Conservation (phyloP, 2,797 vertebrate genomes). For the Chiroxiphia lanceolata region DNA sequence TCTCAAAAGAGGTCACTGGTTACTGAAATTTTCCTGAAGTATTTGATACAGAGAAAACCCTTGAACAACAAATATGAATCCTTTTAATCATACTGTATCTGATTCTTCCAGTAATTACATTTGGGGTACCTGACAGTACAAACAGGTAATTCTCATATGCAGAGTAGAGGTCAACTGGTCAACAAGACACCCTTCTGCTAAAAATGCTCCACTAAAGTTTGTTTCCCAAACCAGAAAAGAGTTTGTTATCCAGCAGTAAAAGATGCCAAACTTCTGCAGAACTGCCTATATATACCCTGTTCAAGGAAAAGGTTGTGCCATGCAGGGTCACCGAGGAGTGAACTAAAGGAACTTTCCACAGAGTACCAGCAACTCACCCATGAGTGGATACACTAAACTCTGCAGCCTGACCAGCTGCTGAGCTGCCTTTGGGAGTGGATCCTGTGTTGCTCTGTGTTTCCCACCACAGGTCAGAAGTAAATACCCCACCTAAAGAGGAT, state of each 20-base stretch:
- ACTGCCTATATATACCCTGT: no score
- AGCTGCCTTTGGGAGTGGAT: neutral
- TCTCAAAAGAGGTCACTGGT: conserved; percentile 5
- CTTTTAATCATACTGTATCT: neutral
- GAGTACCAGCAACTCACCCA: neutral
- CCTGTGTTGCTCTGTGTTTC: neutral
- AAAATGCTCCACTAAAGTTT: neutral
- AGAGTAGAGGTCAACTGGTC: neutral
- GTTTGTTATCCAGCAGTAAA: neutral
- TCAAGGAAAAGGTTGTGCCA: neutral
- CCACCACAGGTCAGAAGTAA: neutral
- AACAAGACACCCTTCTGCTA: neutral
- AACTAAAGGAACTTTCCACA: neutral
- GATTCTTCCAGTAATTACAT: neutral
- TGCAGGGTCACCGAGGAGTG: neutral
- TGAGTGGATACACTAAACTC: accelerated
- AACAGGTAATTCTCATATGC: neutral
- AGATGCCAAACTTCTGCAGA: neutral
- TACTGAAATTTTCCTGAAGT: neutral
- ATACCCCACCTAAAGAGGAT: neutral
- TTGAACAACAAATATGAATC: neutral
- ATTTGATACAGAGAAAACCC: neutral
- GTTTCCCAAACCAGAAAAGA: neutral
- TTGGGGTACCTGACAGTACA: neutral
- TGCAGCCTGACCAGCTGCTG: neutral